Percentiles rank a stretch among this genome's conserved stretches.
Evolutionary conservation across 2,888 invertebrate genomes (phyloP).

Genomic region (Lithophane socia): DNA sequence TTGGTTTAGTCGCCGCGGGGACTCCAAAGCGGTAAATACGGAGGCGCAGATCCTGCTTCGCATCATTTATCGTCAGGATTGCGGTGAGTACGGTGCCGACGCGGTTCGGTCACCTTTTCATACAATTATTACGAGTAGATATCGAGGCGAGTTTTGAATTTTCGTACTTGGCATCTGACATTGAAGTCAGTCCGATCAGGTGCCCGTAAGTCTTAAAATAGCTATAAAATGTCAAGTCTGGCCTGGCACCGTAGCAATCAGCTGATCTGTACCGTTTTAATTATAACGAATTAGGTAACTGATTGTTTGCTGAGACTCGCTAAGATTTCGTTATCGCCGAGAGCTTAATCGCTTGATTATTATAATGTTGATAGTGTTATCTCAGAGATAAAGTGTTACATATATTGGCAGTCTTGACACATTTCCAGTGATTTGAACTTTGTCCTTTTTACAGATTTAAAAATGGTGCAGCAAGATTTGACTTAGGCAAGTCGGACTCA

Average conservation of each 20-base stretch:
- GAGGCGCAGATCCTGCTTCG: conserved; percentile 88
- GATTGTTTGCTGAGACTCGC: conserved; percentile 70
- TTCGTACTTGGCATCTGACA: conserved; percentile 84
- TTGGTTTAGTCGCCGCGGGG: conserved; percentile 88
- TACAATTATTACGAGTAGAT: conserved; percentile 58
- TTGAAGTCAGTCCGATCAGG: conserved; percentile 87
- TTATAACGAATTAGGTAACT: conserved; percentile 87
- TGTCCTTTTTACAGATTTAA: conserved; percentile 86
- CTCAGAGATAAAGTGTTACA: conserved; percentile 72
- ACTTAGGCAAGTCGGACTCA: conserved; percentile 83
- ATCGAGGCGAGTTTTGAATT: conserved; percentile 63
- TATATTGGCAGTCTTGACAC: conserved; percentile 74
- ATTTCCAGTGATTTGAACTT: conserved; percentile 76
- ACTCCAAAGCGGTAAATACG: conserved; percentile 90
- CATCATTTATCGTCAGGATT: conserved; percentile 89
- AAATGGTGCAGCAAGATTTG: conserved; percentile 91
- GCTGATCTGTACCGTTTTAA: conserved; percentile 87
- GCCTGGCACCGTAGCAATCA: conserved; percentile 88
- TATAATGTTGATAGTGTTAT: conserved; percentile 78
- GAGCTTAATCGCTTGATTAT: conserved; percentile 76
- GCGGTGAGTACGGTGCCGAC: conserved; percentile 84
- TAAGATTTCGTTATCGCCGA: conserved; percentile 76
- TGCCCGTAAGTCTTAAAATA: conserved; percentile 89
- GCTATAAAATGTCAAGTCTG: conserved; percentile 88
- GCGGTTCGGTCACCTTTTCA: conserved; percentile 58